Conservation (phyloP, 2,797 vertebrate species). For the Enteromius treurensis region DNA sequence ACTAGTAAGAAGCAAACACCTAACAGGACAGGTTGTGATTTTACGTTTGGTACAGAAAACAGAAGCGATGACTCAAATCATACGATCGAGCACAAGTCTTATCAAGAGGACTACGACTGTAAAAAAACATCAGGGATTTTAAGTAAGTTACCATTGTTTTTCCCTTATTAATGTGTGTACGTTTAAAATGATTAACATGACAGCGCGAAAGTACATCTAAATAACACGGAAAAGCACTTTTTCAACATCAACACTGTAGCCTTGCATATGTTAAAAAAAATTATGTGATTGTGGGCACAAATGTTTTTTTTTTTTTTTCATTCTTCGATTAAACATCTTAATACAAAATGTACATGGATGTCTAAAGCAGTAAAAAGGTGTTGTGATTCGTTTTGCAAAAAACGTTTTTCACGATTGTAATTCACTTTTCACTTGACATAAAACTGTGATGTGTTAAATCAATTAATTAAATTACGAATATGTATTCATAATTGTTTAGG, state of each 20-base stretch:
- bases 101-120: constrained; percentile 78
- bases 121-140: constrained; percentile 73
- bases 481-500: not conserved
- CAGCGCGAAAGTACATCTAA: not conserved
- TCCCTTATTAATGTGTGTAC: not conserved
- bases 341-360: not conserved
- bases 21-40: constrained; percentile 71
- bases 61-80: constrained; percentile 69
- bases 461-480: not conserved
- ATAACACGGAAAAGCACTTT: not conserved
- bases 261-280: not conserved
- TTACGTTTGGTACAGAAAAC: constrained; percentile 68
- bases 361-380: not conserved
- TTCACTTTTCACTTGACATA: not conserved
- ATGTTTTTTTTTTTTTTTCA: not conserved
- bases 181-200: not conserved
- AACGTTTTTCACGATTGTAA: not conserved
- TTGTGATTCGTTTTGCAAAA: not conserved
- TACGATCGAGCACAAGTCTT: constrained; percentile 70
- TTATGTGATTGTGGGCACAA: not conserved
- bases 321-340: not conserved
- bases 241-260: not conserved
- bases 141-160: constrained; percentile 72
- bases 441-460: not conserved
- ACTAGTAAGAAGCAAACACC: constrained; percentile 84